Evolutionary conservation across 2,888 invertebrate genomes (phyloP), one percentile per base, ranked within the genome.

Genomic region (Archips crataeganus): DNA sequence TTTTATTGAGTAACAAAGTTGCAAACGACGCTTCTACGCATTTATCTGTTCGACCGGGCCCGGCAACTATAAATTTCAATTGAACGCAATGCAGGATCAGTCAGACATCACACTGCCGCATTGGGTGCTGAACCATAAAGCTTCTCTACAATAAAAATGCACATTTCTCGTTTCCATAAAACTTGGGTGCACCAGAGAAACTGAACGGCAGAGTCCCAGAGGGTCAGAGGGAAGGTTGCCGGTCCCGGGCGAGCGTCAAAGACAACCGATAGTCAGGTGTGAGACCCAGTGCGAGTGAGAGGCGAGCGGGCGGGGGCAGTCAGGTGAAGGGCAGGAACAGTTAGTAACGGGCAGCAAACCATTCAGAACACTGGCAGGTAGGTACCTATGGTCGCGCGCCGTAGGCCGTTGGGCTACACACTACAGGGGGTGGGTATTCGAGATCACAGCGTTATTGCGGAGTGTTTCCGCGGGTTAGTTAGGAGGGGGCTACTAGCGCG

Each of bases 271-370:
- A 69, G 73, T 60, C 68, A 59, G 39, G 66, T 42, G 64, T 51
- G 68, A 68, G 51, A 64, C 51, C 70, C 65, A 70, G 69, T 68
- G 49, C 57, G 62, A 67, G 67, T 71, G 62, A 63, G 67, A 71
- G 67, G 66, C 71, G 64, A 64, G 42, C 64, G 61, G 79, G 82
- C 62, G 77, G 70, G 70, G 75, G 66, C 74, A 85, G 84, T 90
- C 61, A 72, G 83, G 85, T 85, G 88, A 86, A 85, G 84, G 86
- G 84, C 78, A 84, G 85, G 86, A 82, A 91, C 90, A 90, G 91
- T 90, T 87, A 91, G 87, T 89, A 90, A 92, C 94, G 94, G 93
- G 94, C 94, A 94, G 94, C 94, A 93, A 93, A 93, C 94, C 92
- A 92, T 90, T 88, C 87, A 92, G 89, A 89, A 89, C 87, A 90